phyloP scores from a whole-genome alignment of 2,113 vertebrate genomes.

The Brachypteracias leptosomus region DNA sequence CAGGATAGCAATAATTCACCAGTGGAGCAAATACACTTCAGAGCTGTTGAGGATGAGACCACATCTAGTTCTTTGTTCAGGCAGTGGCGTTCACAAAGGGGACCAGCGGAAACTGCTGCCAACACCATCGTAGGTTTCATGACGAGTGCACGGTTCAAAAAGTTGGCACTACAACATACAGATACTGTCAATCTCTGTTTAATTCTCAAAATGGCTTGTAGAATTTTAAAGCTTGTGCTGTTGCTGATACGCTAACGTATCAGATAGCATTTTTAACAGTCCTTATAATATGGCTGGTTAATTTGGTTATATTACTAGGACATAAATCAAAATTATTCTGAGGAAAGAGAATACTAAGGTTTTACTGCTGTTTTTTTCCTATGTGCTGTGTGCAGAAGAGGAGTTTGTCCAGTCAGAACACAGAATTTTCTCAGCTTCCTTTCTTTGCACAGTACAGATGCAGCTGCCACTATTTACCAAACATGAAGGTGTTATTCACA shows the following conservation, averaged over 20 bases:
- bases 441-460: not conserved
- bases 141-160: conserved; percentile 45
- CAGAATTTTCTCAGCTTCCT: not conserved
- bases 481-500: not conserved
- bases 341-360: not conserved
- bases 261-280: not conserved
- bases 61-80: conserved; percentile 1
- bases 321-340: not conserved
- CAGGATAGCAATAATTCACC: not conserved
- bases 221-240: conserved; percentile 23
- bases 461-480: not conserved
- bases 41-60: not conserved
- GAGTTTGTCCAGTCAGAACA: not conserved
- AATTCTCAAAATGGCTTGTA: not conserved
- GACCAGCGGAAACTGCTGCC: conserved; percentile 12
- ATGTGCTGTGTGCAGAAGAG: not conserved
- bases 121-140: conserved; percentile 40
- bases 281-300: not conserved
- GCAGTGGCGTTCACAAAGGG: not conserved
- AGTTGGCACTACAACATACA: conserved; percentile 47
- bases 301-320: not conserved
- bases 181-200: conserved; percentile 38
- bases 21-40: not conserved
- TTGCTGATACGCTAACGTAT: not conserved
- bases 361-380: not conserved